Evolutionary conservation across 2,888 invertebrate genomes (phyloP).

Genomic region (Orthonevra nobilis): DNA sequence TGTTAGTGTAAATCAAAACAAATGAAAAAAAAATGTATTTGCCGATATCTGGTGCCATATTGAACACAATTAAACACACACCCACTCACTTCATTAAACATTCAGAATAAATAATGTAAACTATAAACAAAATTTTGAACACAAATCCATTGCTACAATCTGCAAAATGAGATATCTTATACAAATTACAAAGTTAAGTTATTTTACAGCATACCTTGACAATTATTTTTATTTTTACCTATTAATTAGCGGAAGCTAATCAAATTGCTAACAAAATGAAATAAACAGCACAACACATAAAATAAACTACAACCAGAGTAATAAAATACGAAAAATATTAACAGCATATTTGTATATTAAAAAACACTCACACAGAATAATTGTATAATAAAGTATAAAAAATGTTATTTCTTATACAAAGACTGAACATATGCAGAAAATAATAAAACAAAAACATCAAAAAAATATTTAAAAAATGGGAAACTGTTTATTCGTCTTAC

Average conservation of each 20-base stretch:
- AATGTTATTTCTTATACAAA: slow-evolving; percentile 80
- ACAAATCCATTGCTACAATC: no score
- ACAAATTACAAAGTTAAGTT: slow-evolving; percentile 23
- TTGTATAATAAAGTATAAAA: slow-evolving; percentile 71
- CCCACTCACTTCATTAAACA: slow-evolving; percentile 13
- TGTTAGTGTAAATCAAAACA: slow-evolving; percentile 42
- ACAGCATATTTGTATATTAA: slow-evolving; percentile 60
- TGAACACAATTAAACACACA: slow-evolving; percentile 8
- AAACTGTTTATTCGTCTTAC: no score
- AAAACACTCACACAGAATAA: slow-evolving; percentile 52
- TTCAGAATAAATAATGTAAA: slow-evolving; percentile 18
- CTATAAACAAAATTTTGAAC: no score
- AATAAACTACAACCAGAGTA: slow-evolving; percentile 61
- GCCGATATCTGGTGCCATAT: slow-evolving; percentile 59
- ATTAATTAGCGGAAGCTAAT: slow-evolving; percentile 36
- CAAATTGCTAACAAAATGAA: slow-evolving; percentile 37
- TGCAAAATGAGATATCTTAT: no score
- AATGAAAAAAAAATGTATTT: slow-evolving; percentile 20
- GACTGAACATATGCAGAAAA: slow-evolving; percentile 78
- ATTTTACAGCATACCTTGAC: slow-evolving; percentile 4
- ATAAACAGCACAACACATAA: slow-evolving; percentile 52
- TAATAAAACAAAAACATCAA: slow-evolving; percentile 71
- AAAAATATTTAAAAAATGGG: slow-evolving; percentile 43
- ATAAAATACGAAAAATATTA: slow-evolving; percentile 56
- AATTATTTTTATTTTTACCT: slow-evolving; percentile 16